A percentile compares a stretch with the other conserved stretches of the same genome.
Evolutionary conservation across 2,888 invertebrate genomes (phyloP).

Genomic region (Scotopteryx bipunctaria): DNA sequence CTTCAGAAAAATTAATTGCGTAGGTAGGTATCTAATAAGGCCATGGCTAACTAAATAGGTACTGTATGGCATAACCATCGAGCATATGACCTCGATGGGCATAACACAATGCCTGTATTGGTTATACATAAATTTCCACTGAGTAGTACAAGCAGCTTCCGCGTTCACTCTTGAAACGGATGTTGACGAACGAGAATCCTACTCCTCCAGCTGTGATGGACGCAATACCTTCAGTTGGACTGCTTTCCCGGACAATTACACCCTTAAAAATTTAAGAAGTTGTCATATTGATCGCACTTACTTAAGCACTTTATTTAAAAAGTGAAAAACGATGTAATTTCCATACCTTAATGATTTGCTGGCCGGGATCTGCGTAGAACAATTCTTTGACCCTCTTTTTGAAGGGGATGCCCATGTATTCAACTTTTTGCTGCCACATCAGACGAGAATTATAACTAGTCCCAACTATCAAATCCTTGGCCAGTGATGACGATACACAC

Average conservation of each 20-base stretch:
- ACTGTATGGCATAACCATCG: too few relatives aligned
- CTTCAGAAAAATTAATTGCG: too few relatives aligned
- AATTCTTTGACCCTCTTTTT: constrained; percentile 65
- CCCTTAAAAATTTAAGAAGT: constrained; percentile 61
- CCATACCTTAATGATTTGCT: constrained; percentile 57
- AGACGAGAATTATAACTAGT: constrained; percentile 55
- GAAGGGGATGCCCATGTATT: constrained; percentile 62
- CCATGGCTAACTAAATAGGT: too few relatives aligned
- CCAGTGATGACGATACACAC: constrained; percentile 48
- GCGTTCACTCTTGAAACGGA: constrained; percentile 64
- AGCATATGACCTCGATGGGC: too few relatives aligned
- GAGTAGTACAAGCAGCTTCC: constrained; percentile 58
- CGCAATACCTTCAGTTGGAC: constrained; percentile 48
- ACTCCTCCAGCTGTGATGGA: constrained; percentile 66
- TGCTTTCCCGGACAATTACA: constrained; percentile 58
- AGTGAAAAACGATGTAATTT: too few relatives aligned
- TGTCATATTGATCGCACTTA: too few relatives aligned
- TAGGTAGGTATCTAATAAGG: too few relatives aligned
- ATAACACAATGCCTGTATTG: background rate
- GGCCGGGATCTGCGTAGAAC: constrained; percentile 60
- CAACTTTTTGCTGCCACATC: constrained; percentile 59
- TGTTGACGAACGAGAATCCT: constrained; percentile 57
- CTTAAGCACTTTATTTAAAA: too few relatives aligned
- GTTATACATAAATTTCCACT: constrained; percentile 61
- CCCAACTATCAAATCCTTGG: constrained; percentile 59